Conservation (phyloP, 2,888 invertebrate species). For the Charanyca ferruginea region DNA sequence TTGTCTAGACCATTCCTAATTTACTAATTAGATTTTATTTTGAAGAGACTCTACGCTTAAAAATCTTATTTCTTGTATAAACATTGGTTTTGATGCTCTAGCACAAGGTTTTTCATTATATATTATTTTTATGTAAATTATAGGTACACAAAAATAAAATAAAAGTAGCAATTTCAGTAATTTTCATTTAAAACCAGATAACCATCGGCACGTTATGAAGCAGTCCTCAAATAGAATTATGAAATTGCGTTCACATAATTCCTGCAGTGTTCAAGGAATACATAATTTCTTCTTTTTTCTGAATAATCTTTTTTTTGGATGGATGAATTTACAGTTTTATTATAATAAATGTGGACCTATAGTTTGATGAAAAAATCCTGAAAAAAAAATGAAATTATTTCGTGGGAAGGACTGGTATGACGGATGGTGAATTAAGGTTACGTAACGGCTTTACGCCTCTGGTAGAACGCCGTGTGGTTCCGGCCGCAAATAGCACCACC, state of each 20-base stretch:
- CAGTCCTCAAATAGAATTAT: slow-evolving; percentile 58
- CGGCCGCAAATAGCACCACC: too few relatives aligned
- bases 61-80: too few relatives aligned
- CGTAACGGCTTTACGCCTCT: too few relatives aligned
- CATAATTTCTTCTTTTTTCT: slow-evolving; percentile 44
- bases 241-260: slow-evolving; percentile 61
- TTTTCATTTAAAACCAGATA: slow-evolving; percentile 61
- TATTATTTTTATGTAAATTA: background rate
- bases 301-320: slow-evolving; percentile 30
- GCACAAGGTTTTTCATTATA: too few relatives aligned
- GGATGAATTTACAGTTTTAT: slow-evolving; percentile 45
- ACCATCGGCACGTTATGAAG: slow-evolving; percentile 56
- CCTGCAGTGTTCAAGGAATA: slow-evolving; percentile 44
- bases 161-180: slow-evolving; percentile 28
- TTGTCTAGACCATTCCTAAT: too few relatives aligned
- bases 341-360: slow-evolving; percentile 11
- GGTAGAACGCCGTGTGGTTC: too few relatives aligned
- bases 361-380: background rate
- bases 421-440: background rate
- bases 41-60: too few relatives aligned
- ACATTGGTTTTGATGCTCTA: too few relatives aligned
- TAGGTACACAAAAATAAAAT: slow-evolving; percentile 25
- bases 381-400: background rate
- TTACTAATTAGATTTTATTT: too few relatives aligned
- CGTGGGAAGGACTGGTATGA: background rate